phyloP scores from a whole-genome alignment of 2,888 invertebrate species.

The Drosophila diplacantha region DNA sequence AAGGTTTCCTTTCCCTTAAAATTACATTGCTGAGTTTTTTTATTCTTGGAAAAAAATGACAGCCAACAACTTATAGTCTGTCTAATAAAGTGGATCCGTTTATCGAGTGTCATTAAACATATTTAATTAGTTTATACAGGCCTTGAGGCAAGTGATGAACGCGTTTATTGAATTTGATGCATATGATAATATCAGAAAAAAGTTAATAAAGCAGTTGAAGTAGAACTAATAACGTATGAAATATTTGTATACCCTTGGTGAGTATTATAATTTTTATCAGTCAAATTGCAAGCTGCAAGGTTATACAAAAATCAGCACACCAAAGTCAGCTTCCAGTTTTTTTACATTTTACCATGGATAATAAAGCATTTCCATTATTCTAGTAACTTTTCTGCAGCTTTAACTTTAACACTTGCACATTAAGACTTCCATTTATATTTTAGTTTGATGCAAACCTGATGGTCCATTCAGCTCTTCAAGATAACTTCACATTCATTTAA shows the following conservation, averaged over 20 bases:
- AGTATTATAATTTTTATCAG: neutral
- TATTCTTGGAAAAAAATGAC: neutral
- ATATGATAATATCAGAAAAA: neutral
- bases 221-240: no score
- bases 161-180: neutral
- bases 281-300: no score
- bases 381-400: neutral
- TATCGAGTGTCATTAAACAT: neutral
- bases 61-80: neutral
- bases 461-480: neutral
- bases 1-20: neutral
- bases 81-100: neutral
- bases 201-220: neutral
- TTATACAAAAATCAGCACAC: no score
- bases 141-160: conserved; percentile 1
- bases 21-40: conserved; percentile 5
- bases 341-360: neutral
- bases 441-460: neutral
- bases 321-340: no score
- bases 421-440: neutral
- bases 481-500: conserved; percentile 1
- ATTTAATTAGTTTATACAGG: neutral
- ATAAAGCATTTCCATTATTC: neutral
- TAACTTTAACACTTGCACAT: neutral
- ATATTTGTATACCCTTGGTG: neutral